These are phyloP conservation scores for Taenioides sp. DNA, from an alignment of 2,797 vertebrate genomes.

Conservation along the genomic window DNA sequence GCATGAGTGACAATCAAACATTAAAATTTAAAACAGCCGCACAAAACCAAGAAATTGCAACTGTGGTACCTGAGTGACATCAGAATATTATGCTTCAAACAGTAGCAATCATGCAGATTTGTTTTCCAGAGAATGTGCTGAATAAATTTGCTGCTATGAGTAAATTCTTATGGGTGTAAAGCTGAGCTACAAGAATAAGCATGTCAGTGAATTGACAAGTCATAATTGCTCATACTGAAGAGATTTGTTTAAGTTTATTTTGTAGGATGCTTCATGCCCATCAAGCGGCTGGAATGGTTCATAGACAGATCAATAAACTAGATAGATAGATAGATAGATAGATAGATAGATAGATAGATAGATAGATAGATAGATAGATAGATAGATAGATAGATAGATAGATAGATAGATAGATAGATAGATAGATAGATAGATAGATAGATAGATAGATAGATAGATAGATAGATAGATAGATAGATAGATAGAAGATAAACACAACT, in stretches of 20 bases:
- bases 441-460: neutral
- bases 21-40: conserved; percentile 46
- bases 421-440: neutral
- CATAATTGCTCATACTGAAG: neutral
- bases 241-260: neutral
- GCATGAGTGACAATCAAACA: conserved; percentile 32
- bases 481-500: too few relatives aligned
- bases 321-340: too few relatives aligned
- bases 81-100: conserved; percentile 32
- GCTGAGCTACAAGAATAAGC: neutral
- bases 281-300: neutral
- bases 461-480: too few relatives aligned
- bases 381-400: neutral
- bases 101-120: conserved; percentile 30
- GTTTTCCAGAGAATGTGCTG: conserved; percentile 16
- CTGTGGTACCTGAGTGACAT: conserved; percentile 34
- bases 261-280: neutral
- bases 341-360: neutral
- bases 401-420: too few relatives aligned
- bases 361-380: too few relatives aligned
- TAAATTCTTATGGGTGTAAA: neutral
- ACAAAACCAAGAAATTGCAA: conserved; percentile 31
- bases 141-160: conserved; percentile 6
- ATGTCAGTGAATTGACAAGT: neutral
- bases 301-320: neutral